Evolutionary conservation across 1,140 invertebrate genomes (phyloP).

Genomic region (Drosophila kepulauana): DNA sequence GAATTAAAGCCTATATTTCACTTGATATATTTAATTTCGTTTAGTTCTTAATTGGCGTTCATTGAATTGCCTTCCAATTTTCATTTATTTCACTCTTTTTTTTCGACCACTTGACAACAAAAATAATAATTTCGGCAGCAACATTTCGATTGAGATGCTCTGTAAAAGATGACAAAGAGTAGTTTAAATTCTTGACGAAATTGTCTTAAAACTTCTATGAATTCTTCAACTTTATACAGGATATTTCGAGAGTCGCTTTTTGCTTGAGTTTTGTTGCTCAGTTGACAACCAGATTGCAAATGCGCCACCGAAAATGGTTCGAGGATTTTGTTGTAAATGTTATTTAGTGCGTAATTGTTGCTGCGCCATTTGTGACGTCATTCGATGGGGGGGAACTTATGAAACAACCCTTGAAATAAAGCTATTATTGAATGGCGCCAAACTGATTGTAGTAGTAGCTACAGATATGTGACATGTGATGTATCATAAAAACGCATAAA

Average conservation of each 20-base stretch:
- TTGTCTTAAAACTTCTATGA: no score
- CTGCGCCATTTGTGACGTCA: conserved; percentile 51
- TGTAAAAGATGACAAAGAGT: background rate
- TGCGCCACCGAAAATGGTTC: conserved; percentile 8
- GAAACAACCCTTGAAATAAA: conserved; percentile 18
- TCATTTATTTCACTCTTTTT: conserved; percentile 43
- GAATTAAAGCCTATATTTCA: conserved; percentile 37
- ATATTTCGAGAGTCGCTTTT: conserved; percentile 3
- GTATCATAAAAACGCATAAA: conserved; percentile 12
- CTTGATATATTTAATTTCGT: conserved; percentile 47
- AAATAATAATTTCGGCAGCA: conserved; percentile 9
- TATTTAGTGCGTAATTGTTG: conserved; percentile 30
- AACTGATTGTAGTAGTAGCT: conserved; percentile 8
- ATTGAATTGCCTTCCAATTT: conserved; percentile 68
- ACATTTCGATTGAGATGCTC: background rate
- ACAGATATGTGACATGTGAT: conserved; percentile 8
- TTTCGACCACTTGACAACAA: conserved; percentile 20
- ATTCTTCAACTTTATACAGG: background rate
- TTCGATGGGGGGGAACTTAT: background rate
- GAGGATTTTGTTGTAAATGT: conserved; percentile 37
- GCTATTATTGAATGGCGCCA: conserved; percentile 27
- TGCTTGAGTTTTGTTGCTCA: background rate
- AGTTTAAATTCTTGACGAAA: background rate
- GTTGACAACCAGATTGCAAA: conserved; percentile 26
- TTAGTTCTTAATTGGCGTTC: conserved; percentile 69